phyloP scores from a whole-genome alignment of 2,888 invertebrate species.

The Drosophila seclusa region DNA sequence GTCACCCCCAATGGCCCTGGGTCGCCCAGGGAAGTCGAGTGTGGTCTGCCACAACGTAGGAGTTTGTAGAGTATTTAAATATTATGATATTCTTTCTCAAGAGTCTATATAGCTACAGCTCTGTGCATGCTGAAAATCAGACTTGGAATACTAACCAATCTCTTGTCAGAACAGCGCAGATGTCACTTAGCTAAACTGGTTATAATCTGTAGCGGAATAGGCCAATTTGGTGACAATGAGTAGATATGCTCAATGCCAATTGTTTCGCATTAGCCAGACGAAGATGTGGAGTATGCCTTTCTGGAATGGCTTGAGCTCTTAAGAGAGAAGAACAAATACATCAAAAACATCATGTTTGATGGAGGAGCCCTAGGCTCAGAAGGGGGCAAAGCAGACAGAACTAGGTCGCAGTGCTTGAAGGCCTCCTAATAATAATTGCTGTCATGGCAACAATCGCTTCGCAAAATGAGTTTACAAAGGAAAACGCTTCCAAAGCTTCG shows the following conservation, averaged over 20 bases:
- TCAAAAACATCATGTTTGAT: not conserved
- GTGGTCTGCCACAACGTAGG: slow-evolving; percentile 16
- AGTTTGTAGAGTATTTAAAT: not conserved
- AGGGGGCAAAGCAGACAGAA: not conserved
- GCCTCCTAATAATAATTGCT: not conserved
- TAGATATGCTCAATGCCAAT: not conserved
- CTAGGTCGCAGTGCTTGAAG: not conserved
- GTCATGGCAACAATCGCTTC: not conserved
- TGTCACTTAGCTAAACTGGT: not conserved
- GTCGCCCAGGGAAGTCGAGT: slow-evolving; percentile 21
- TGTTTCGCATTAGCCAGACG: not conserved
- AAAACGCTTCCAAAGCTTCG: not conserved
- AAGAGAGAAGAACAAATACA: not conserved
- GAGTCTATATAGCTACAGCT: not conserved
- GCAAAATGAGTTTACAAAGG: not conserved
- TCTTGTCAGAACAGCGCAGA: not conserved
- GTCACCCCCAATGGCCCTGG: slow-evolving; percentile 43
- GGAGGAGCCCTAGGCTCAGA: not conserved
- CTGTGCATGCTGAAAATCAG: not conserved
- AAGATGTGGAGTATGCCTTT: not conserved
- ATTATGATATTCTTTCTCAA: not conserved
- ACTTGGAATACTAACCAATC: not conserved
- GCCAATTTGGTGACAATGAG: not conserved
- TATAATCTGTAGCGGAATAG: not conserved
- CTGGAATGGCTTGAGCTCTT: too few species aligned